phyloP scores from a whole-genome alignment of 2,797 vertebrate species.

The Monodelphis domestica region DNA sequence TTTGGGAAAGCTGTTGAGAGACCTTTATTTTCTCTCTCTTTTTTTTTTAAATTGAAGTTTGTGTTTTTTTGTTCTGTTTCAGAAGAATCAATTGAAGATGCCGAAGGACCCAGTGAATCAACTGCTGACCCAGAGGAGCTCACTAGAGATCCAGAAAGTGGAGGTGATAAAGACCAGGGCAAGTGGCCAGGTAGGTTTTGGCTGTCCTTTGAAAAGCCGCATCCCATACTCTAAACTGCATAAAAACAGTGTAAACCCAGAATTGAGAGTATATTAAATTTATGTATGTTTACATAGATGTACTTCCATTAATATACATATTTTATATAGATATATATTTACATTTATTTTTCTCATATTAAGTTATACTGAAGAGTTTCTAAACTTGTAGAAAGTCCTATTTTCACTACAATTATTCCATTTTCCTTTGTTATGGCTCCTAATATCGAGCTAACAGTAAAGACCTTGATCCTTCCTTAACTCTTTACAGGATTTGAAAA shows the following conservation, averaged over 20 bases:
- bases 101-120: constrained; percentile 94
- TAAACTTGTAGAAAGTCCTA: no score
- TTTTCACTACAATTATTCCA: no score
- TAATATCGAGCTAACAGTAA: no score
- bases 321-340: not conserved
- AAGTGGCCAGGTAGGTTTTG: constrained; percentile 94
- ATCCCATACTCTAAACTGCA: not conserved
- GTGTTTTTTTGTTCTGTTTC: constrained; percentile 75
- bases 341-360: not conserved
- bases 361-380: not conserved
- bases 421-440: no score
- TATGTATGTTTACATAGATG: not conserved
- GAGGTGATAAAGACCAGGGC: constrained; percentile 94
- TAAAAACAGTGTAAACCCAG: not conserved
- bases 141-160: constrained; percentile 95
- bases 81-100: constrained; percentile 98
- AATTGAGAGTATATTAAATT: not conserved
- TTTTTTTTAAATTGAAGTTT: no score
- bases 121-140: constrained; percentile 94
- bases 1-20: not conserved
- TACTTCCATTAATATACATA: not conserved
- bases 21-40: constrained; percentile 1
- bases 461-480: not conserved
- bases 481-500: not conserved
- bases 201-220: constrained; percentile 53